Evolutionary conservation across 2,797 vertebrate genomes (phyloP).

Genomic region (Enteromius anoplus): DNA sequence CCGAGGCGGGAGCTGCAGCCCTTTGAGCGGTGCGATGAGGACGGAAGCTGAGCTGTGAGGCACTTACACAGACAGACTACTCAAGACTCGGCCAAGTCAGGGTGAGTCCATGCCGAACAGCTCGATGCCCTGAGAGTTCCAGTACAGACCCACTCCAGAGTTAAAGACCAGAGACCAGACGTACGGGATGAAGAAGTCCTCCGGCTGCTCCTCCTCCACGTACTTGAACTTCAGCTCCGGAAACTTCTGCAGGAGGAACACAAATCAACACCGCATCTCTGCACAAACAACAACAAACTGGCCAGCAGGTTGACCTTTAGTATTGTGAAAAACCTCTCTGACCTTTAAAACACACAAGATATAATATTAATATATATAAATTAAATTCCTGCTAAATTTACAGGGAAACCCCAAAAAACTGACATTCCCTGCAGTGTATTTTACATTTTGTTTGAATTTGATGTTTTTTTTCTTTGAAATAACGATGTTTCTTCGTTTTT

Average conservation of each 20-base stretch:
- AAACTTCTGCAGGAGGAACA: conserved; percentile 86
- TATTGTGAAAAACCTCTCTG: not conserved
- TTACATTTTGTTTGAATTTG: too few relatives aligned
- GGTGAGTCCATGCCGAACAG: conserved; percentile 95
- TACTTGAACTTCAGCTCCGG: conserved; percentile 98
- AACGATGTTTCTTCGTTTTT: too few relatives aligned
- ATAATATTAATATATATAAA: not conserved
- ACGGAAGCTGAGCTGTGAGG: conserved; percentile 68
- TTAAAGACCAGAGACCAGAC: conserved; percentile 97
- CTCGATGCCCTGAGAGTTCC: conserved; percentile 91
- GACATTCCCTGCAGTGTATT: too few relatives aligned
- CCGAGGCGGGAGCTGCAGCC: not conserved
- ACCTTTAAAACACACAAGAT: not conserved
- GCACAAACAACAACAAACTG: too few relatives aligned
- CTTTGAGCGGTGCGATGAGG: conserved; percentile 14
- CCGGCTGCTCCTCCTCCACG: conserved; percentile 96
- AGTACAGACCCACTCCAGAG: conserved; percentile 89
- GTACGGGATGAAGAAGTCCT: conserved; percentile 98
- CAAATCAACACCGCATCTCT: not conserved
- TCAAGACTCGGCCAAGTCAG: conserved; percentile 69
- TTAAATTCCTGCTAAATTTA: too few relatives aligned
- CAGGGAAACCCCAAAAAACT: too few relatives aligned
- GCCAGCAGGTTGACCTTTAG: not conserved
- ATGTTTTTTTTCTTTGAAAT: too few relatives aligned
- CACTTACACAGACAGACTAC: conserved; percentile 63